These are phyloP conservation scores for Tenodera sinensis DNA, from an alignment of 2,888 invertebrate genomes.

Conservation along the genomic window DNA sequence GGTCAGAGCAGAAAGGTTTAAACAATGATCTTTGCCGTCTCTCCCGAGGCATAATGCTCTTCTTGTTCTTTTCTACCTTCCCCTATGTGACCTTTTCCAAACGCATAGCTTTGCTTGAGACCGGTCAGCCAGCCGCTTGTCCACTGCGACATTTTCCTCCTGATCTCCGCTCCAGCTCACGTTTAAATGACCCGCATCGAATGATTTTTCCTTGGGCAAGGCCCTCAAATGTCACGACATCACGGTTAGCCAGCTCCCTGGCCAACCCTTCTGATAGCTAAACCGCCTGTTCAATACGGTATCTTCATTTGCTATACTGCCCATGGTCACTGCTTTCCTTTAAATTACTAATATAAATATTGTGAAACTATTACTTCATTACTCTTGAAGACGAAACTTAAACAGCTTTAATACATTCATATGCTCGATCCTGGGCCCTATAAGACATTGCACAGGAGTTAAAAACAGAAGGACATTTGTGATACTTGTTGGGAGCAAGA, in stretches of 20 bases:
- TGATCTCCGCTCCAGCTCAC: not conserved
- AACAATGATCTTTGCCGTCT: not conserved
- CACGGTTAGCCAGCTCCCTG: not conserved
- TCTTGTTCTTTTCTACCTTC: not conserved
- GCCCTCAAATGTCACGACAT: not conserved
- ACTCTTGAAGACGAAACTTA: too few species aligned
- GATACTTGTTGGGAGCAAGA: too few species aligned
- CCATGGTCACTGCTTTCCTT: too few species aligned
- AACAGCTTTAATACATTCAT: too few species aligned
- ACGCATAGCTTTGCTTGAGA: not conserved
- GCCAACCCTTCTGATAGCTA: not conserved
- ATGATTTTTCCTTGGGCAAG: slow-evolving; percentile 15
- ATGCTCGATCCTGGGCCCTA: too few species aligned
- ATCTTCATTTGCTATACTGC: too few species aligned
- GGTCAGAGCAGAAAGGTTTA: not conserved
- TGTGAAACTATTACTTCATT: too few species aligned
- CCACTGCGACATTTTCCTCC: slow-evolving; percentile 13
- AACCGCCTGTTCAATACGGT: not conserved
- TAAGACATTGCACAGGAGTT: too few species aligned
- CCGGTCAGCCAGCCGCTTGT: not conserved
- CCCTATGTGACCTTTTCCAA: slow-evolving; percentile 2
- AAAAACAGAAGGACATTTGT: too few species aligned
- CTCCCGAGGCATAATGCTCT: not conserved
- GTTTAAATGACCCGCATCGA: slow-evolving; percentile 15
- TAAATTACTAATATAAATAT: too few species aligned